Evolutionary conservation across 2,888 invertebrate species (phyloP), one percentile per base, ranked within the genome.

Genomic region (Pachydiplax longipennis): DNA sequence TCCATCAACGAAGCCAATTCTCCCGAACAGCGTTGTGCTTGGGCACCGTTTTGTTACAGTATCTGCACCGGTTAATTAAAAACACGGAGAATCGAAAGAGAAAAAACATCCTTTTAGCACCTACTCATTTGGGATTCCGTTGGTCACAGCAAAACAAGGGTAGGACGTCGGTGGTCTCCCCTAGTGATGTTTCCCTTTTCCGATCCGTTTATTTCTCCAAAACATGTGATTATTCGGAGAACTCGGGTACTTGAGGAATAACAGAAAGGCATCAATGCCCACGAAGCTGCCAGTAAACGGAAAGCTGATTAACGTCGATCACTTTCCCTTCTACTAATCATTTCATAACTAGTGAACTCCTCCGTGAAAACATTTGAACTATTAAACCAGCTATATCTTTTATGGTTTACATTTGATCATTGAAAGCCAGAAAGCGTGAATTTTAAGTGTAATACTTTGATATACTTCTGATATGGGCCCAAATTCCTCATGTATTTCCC

Each of bases 11-110:
- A 4, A 3, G n/a, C 8, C 65, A 65, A 65, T 65, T 22, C 25
- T 25, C n/a, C 65, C 25, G n/a, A 65, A 65, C n/a, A 65, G n/a
- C 61, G n/a, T 15, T 61, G 61, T 31, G 18, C 15, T 18, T 31
- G 35, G 53, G 53, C 6, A 35, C 31, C 83, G 18, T 37, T 58
- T 31, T 61, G 58, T 61, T 58, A 83, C 58, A 83, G 35, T 58
- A 83, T 58, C 58, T 58, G 18, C 58, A 35, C 35, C 18, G 83
- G 83, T 83, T 61, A 48, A 83, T 83, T 83, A 83, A 83, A 83
- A 83, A 83, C 48, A 58, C 2, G 18, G 31, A 15, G 35, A 58
- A 18, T 18, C 2, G 40, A 1, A 18, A 65, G 12, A 4, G 15
- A 87, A 83, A 53, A 61, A 87, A 40, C 61, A 65, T 61, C 15